Conservation (phyloP, 2,888 invertebrate species). For the Drosophila tanythrix region DNA sequence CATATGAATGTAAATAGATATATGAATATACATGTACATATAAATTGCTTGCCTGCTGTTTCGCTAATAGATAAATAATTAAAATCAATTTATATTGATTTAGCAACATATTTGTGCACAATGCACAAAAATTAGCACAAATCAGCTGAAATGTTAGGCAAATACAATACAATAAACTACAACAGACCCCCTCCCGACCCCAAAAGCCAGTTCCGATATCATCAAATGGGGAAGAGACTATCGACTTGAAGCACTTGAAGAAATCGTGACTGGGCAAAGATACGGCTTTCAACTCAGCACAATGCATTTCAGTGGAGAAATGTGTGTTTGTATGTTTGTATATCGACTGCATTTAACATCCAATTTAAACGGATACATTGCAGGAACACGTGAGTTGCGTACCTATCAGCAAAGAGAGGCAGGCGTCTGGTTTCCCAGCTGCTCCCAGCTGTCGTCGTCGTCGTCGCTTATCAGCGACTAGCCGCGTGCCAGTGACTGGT, state of each 20-base stretch:
- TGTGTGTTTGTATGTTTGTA: background rate
- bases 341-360: conserved; percentile 4
- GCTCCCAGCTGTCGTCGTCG: background rate
- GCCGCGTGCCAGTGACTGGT: conserved; percentile 67
- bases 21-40: background rate
- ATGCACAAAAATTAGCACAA: conserved; percentile 72
- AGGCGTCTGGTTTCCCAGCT: conserved; percentile 50
- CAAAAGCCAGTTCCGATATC: conserved; percentile 31
- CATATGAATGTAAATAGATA: background rate
- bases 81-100: conserved; percentile 82
- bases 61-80: conserved; percentile 79
- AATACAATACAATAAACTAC: conserved; percentile 38
- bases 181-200: conserved; percentile 1
- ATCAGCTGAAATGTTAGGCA: conserved; percentile 70
- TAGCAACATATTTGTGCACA: conserved; percentile 67
- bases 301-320: conserved; percentile 3
- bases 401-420: conserved; percentile 37
- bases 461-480: conserved; percentile 56
- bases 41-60: conserved; percentile 55
- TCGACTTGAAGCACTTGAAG: background rate
- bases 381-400: conserved; percentile 68
- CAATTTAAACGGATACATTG: conserved; percentile 50
- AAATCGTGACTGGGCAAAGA: conserved; percentile 53
- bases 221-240: conserved; percentile 8
- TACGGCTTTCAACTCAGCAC: conserved; percentile 12